A percentile compares a stretch with the other conserved stretches of the same genome.
Evolutionary conservation across 2,113 vertebrate genomes (phyloP).

Genomic region (Machaerirhynchus nigripectus): DNA sequence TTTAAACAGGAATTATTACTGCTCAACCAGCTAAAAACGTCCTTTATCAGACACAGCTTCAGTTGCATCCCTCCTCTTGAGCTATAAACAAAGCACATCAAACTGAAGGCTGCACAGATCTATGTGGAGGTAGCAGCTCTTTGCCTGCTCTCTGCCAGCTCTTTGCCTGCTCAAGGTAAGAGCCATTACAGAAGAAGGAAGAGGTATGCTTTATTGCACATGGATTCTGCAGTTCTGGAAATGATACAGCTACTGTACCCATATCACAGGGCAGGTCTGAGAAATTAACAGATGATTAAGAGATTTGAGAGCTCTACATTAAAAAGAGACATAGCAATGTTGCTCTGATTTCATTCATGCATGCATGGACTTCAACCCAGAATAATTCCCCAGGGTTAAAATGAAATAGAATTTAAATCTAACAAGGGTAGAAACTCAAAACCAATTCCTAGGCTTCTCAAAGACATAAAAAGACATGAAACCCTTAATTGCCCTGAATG

Average conservation of each 20-base stretch:
- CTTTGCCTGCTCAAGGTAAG: neutral
- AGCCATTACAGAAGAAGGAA: neutral
- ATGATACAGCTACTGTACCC: neutral
- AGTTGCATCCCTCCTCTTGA: neutral
- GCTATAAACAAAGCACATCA: neutral
- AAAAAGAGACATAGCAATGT: neutral
- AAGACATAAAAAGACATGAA: neutral
- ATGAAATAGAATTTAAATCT: neutral
- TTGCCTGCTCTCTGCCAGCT: neutral
- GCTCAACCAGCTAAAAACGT: neutral
- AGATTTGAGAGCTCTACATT: neutral
- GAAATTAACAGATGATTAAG: neutral
- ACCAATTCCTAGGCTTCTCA: neutral
- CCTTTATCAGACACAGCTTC: neutral
- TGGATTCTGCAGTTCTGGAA: neutral
- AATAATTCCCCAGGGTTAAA: neutral
- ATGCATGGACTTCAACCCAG: neutral
- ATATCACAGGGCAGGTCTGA: neutral
- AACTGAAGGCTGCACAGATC: neutral
- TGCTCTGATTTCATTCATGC: neutral
- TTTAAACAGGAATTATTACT: neutral
- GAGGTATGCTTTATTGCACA: neutral
- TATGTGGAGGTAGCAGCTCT: neutral
- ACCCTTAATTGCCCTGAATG: neutral
- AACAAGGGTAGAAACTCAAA: neutral